Base-by-base conservation (phyloP, 2,888 invertebrate species). In the Troilus luridus region DNA sequence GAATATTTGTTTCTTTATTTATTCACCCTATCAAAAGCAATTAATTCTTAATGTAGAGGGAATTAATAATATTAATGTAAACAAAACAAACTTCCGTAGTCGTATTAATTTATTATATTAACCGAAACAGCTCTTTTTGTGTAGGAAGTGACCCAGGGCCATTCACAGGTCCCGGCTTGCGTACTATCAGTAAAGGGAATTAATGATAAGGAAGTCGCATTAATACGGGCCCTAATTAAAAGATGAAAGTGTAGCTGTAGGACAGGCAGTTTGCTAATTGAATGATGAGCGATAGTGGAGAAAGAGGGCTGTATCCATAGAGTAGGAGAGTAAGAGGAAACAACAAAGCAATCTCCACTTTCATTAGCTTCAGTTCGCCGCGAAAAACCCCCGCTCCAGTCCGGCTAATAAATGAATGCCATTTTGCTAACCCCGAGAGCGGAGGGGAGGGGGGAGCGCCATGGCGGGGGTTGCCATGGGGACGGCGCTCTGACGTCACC, bases 331-430 rank as follows among this genome's bases (percentile, higher is more conserved):
- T 41, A 41, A 41, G 41, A 41, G 64, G 56, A 88, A 91, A 91
- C 91, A 91, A 91, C 91, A 91, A 91, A 91, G 91, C 91, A 89
- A 91, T 91, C 91, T 89, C 89, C 91, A 91, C 91, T 91, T 91
- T 81, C 89, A 91, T 91, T 91, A 91, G 89, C 72, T 10, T 8
- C 19, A 67, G 56, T 27, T 41, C 72, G 81, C 77, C 21, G 90
- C 21, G 91, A 67, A 58, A 59, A 64, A 56, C 41, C 27, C 72
- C 21, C 77, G 24, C 56, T 27, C 88, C 67, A 19, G 21, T 11
- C 91, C 41, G 17, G 17, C 91, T 92, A 92, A 92, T 92, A 92
- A 92, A 92, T 92, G 92, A 92, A 92, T 92, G 92, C 91, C 92
- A 92, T 92, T 92, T 92, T 90, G 91, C 88, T 81, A 89, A 89